These are phyloP conservation scores for Rhamphomyia laevipes DNA, from an alignment of 2,888 invertebrate species.

Conservation along the genomic window DNA sequence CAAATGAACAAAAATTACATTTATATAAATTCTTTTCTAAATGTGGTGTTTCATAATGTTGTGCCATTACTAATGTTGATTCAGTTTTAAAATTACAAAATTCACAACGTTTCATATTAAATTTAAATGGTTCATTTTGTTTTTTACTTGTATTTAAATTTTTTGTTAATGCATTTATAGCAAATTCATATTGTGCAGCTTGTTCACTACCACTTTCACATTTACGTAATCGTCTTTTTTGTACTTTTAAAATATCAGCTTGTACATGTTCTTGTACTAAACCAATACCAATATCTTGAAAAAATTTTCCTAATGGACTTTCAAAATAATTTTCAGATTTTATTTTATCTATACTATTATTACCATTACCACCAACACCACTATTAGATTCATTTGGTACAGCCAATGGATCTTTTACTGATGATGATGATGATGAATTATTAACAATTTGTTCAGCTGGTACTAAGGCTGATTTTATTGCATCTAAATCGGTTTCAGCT, in stretches of 20 bases:
- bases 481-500: constrained; percentile 42
- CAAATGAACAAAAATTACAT: constrained; percentile 74
- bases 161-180: constrained; percentile 70
- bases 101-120: constrained; percentile 70
- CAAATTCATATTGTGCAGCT: constrained; percentile 49
- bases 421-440: constrained; percentile 21
- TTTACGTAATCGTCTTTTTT: constrained; percentile 66
- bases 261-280: constrained; percentile 89
- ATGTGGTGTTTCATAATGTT: constrained; percentile 83
- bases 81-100: constrained; percentile 85
- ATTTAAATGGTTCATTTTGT: constrained; percentile 68
- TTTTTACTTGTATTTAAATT: constrained; percentile 78
- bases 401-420: constrained; percentile 16
- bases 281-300: constrained; percentile 82
- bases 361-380: constrained; percentile 19
- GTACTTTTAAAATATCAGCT: constrained; percentile 77
- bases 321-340: constrained; percentile 67
- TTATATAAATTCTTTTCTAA: constrained; percentile 77
- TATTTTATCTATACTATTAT: constrained; percentile 29
- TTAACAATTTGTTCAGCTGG: constrained; percentile 32
- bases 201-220: constrained; percentile 51
- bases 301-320: constrained; percentile 77
- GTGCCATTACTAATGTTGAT: constrained; percentile 68
- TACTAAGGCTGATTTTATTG: constrained; percentile 39
- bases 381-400: constrained; percentile 13